Evolutionary conservation across 2,113 vertebrate species (phyloP).

Genomic region (Balaenoptera acutorostrata): DNA sequence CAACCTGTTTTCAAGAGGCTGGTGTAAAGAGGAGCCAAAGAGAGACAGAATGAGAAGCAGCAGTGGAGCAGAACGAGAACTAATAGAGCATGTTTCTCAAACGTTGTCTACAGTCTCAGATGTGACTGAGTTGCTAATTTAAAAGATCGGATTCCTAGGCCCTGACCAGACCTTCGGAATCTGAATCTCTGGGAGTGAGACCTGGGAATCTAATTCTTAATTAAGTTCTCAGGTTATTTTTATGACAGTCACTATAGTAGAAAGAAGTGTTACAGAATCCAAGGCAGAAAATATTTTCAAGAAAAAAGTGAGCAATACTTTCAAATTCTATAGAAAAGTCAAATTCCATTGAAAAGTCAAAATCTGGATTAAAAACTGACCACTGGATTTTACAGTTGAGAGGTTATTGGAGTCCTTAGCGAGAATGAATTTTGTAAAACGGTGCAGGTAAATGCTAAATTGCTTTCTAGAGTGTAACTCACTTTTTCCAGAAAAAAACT

Average conservation of each 20-base stretch:
- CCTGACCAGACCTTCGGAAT: neutral
- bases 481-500: neutral
- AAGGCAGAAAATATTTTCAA: neutral
- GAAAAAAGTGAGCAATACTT: neutral
- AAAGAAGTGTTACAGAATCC: neutral
- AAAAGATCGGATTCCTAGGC: neutral
- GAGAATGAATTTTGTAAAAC: neutral
- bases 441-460: neutral
- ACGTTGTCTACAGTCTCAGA: neutral
- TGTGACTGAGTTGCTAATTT: rapidly evolving
- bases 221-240: neutral
- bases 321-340: neutral
- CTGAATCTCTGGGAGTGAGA: neutral
- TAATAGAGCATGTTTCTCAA: neutral
- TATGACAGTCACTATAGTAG: neutral
- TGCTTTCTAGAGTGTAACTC: neutral
- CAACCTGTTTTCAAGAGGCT: neutral
- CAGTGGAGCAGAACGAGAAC: too few species aligned
- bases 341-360: neutral
- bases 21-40: neutral
- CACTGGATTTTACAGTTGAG: neutral
- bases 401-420: neutral
- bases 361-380: neutral
- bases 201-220: neutral
- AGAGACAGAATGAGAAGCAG: neutral